Base-by-base conservation (phyloP, 2,888 invertebrate species). In the Cybosia mesomella region DNA sequence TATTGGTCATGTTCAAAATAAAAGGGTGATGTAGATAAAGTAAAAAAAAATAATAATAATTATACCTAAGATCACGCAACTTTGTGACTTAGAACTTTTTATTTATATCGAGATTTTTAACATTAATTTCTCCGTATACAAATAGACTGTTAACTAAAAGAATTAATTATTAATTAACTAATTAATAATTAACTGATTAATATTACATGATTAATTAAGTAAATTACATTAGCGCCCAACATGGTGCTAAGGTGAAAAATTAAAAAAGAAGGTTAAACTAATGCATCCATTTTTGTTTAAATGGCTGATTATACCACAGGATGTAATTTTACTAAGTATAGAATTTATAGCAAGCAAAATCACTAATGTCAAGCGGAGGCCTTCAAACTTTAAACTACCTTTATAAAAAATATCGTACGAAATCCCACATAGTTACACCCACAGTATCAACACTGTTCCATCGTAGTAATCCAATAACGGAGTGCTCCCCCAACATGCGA, bases 401-500 rank as follows among this genome's bases (percentile, higher is more conserved):
- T 18, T n/a, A 0, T 0, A 18, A 43, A 18, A 43, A 43, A 43
- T 43, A 18, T 18, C 13, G 18, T 43, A 43, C 8, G 8, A 49
- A 49, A n/a, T 49, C 49, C 4, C 15, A 15, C n/a, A 32, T 55
- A 24, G 22, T 4, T 53, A 55, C 15, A 3, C 15, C 0, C 1
- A 58, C 58, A 63, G 76, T 80, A 89, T 86, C 91, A 91, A 91
- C 11, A 79, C 66, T 18, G 54, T 36, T 73, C 28, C 43, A 15
- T 83, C 83, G 67, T 62, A 49, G 75, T 71, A 71, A 58, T 73
- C 75, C 80, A 82, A 86, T 92, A 91, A 91, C 93, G 89, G 92
- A 89, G 88, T 88, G 87, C 84, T 88, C 90, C 91, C 93, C 92
- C 87, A 85, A 83, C 80, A 86, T 88, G 90, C 89, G 92, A 87